These are phyloP conservation scores for Heteromormyrus szaboi DNA, from an alignment of 2,797 vertebrate genomes.

Conservation along the genomic window DNA sequence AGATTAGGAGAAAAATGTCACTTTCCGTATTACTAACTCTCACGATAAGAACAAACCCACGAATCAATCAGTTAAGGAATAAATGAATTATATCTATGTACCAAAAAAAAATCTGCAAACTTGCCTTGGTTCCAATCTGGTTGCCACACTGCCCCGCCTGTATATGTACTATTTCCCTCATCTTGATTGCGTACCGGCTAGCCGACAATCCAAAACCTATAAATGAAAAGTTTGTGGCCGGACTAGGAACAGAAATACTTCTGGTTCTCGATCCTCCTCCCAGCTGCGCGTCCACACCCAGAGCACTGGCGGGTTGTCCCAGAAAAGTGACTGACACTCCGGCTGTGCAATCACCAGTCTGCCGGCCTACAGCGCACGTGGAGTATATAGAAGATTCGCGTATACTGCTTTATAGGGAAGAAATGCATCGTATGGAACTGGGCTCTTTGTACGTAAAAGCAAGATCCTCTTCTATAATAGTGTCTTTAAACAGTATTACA, in stretches of 20 bases:
- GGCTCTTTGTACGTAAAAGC: neutral
- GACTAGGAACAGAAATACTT: constrained; percentile 16
- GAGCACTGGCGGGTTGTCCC: neutral
- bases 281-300: constrained; percentile 19
- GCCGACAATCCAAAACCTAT: neutral
- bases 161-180: constrained; percentile 90
- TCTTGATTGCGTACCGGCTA: constrained; percentile 34
- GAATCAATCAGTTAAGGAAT: neutral
- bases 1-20: neutral
- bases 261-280: constrained; percentile 13
- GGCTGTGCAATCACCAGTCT: constrained; percentile 20
- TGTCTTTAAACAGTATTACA: neutral
- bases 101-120: neutral
- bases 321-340: constrained; percentile 20
- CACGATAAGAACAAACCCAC: neutral
- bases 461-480: neutral
- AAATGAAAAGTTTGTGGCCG: neutral
- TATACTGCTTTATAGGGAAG: neutral
- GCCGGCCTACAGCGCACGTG: neutral
- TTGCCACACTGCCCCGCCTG: constrained; percentile 90
- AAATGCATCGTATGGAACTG: neutral
- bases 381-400: too few species aligned
- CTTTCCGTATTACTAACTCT: neutral
- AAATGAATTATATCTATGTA: neutral
- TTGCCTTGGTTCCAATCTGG: constrained; percentile 87